Evolutionary conservation across 1,140 invertebrate genomes (phyloP), one percentile per base, ranked within the genome.

Genomic region (Nephotettix cincticeps): DNA sequence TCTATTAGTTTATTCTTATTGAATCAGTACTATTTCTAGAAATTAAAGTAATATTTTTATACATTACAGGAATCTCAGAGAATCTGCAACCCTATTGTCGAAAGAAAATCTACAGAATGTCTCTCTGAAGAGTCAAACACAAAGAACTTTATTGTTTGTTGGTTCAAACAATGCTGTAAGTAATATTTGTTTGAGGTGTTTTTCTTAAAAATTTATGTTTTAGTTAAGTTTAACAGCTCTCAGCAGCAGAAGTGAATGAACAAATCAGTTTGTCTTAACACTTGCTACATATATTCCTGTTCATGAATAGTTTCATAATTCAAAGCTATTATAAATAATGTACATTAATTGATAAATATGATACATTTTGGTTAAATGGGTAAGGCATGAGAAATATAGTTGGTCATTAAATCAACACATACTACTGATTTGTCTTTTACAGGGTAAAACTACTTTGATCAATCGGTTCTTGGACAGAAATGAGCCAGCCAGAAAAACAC

Each of bases 371-470:
- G 3, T 11, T 6, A 6, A 19, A n/a, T n/a, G 21, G 3, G 19
- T 6, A 6, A 19, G 6, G 6, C 17, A n/a, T 9, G 21, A 9
- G 21, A 11, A 51, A 19, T 51, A 4, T n/a, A 19, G 47, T 51
- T n/a, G 6, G 6, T 3, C 19, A 19, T 51, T 4, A 51, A 19
- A 51, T 11, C 21, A 4, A 23, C 3, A n/a, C 47, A 51, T 19
- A 51, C n/a, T 51, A 67, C 28, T 70, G 25, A 32, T 67, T 1
- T 71, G 63, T 72, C 71, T 72, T 63, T 85, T 84, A 72, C 75
- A 93, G 91, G 93, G 93, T 1, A 97, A 96, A 84, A 89, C 93
- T 4, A 90, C 90, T 0, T 84, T 94, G 30, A 85, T 95, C n/a
- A 85, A 92, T 78, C 82, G 86, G 74, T 94, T 95, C 82, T 84